These are phyloP conservation scores for Stramonita haemastoma DNA, from an alignment of 2,888 invertebrate genomes.

Conservation along the genomic window DNA sequence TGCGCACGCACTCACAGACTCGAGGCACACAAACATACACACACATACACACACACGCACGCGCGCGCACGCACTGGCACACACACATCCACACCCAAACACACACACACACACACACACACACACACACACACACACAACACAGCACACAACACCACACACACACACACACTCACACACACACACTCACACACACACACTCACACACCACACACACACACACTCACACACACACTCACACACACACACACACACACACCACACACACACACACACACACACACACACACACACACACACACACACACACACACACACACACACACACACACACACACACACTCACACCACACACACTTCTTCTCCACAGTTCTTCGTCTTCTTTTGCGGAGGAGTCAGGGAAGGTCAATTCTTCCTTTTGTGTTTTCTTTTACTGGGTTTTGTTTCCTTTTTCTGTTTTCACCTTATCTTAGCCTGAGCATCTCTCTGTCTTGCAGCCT, in stretches of 20 bases:
- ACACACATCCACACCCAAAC: too few species aligned
- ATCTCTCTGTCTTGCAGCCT: too few species aligned
- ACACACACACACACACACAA: not conserved
- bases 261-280: slow-evolving; percentile 3
- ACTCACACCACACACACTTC: not conserved
- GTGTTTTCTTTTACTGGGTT: not conserved
- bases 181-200: too few species aligned
- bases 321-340: not conserved
- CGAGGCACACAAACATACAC: too few species aligned
- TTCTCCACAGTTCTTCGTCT: too few species aligned
- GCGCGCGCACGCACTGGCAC: too few species aligned
- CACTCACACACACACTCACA: too few species aligned
- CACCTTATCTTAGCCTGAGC: too few species aligned
- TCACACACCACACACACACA: too few species aligned
- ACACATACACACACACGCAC: not conserved
- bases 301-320: not conserved
- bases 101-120: not conserved
- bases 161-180: not conserved
- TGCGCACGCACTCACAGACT: too few species aligned
- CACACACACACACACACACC: too few species aligned
- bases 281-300: not conserved
- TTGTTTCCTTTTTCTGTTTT: too few species aligned
- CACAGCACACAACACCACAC: not conserved
- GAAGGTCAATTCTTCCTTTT: not conserved
- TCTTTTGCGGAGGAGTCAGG: not conserved